Base-by-base conservation (phyloP, 2,113 vertebrate genomes). In the Vulpes vulpes region DNA sequence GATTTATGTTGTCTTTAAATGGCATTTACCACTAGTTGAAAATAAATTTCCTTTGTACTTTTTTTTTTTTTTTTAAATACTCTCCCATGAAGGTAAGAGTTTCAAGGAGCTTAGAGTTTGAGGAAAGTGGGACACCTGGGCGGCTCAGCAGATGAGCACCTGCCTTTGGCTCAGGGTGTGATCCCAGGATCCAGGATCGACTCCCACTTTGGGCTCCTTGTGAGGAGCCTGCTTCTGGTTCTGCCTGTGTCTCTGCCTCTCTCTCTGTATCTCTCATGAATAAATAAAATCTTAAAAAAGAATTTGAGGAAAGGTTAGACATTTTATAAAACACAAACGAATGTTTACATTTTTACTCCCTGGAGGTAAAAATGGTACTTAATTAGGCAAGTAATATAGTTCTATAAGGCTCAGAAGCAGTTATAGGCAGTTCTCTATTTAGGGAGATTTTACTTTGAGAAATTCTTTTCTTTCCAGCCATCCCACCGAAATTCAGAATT, bases 21-120 rank as follows among this genome's bases (percentile, higher is more conserved):
- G n/a, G 38, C 17, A 92, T 62, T 95, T 69, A 30, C n/a, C 20
- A 89, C 51, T 27, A 87, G 20, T 49, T 38, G 55, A 79, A 95
- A 82, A 35, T 67, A 55, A 92, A 76, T n/a, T 76, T 64, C 15
- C 5, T 69, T 35, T 64, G 79, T 80, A 12, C 81, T 62, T 64
- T 65, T 32, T 16, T 32, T 32, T 16, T 32, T 17, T 57, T 4
- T 35, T 59, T 59, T 57, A 79, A 23, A 76, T 53, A 89, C 8
- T 85, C 27, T 79, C 62, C 16, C n/a, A 57, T 74, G 25, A 87
- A 38, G 15, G 22, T 62, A 76, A 88, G 49, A 17, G 30, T 79
- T 93, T 95, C 53, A 69, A 57, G 53, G 17, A 96, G 57, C 25
- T 91, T 78, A 57, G 23, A 67, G 11, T 81, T 38, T 89, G n/a